A percentile compares a stretch with the other conserved stretches of the same genome.
phyloP scores from a whole-genome alignment of 2,888 invertebrate genomes.

The Micoletzkya japonica region DNA sequence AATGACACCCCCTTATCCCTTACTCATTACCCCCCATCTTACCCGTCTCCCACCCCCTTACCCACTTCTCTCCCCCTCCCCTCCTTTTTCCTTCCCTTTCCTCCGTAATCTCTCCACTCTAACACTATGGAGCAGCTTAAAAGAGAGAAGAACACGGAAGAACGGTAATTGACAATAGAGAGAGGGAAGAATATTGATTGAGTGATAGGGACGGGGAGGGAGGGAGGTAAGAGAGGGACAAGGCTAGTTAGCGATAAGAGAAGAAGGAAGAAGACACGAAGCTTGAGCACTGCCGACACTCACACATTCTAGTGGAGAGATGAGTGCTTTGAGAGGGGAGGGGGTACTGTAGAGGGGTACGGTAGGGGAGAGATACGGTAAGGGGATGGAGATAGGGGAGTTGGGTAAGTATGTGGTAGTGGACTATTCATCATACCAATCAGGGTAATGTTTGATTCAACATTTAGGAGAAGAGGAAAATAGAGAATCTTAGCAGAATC shows the following conservation, averaged over 20 bases:
- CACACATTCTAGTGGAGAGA: too few relatives aligned
- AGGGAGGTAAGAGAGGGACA: background rate
- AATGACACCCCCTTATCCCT: too few relatives aligned
- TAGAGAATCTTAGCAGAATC: background rate
- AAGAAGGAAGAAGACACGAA: too few relatives aligned
- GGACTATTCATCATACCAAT: background rate
- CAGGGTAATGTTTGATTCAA: background rate
- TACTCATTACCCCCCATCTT: too few relatives aligned
- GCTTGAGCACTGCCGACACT: too few relatives aligned
- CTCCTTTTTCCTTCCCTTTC: too few relatives aligned
- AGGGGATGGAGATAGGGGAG: constrained; percentile 4
- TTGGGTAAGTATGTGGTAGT: constrained; percentile 1
- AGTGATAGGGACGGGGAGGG: background rate
- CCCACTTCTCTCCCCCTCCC: too few relatives aligned
- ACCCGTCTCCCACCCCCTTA: too few relatives aligned
- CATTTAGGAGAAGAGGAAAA: background rate
- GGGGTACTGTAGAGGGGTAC: background rate
- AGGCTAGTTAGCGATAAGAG: background rate
- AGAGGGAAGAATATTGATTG: background rate
- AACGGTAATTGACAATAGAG: background rate
- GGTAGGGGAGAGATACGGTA: constrained; percentile 12
- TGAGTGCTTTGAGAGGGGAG: too few relatives aligned
- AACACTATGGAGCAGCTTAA: too few relatives aligned
- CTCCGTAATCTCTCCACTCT: too few relatives aligned
- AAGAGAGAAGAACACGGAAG: background rate